Percentiles rank a stretch among this genome's conserved stretches.
These are phyloP conservation scores for Harmothoe impar DNA, from an alignment of 2,888 invertebrate species.

Conservation along the genomic window DNA sequence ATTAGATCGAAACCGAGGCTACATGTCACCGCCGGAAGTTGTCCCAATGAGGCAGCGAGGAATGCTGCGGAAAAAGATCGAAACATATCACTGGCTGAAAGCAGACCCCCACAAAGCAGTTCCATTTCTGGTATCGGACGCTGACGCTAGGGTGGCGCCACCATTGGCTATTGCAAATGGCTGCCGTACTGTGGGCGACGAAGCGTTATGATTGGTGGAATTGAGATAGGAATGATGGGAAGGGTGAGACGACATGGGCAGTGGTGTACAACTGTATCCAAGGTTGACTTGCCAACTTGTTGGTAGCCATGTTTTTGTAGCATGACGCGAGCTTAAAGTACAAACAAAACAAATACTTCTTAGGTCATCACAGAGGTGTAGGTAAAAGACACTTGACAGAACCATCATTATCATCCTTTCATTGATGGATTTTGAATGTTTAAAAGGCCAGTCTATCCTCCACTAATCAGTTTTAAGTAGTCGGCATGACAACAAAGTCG, in stretches of 20 bases:
- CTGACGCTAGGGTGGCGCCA: background rate
- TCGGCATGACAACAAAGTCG: too few relatives aligned
- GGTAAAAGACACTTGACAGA: too few relatives aligned
- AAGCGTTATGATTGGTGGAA: background rate
- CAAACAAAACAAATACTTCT: too few relatives aligned
- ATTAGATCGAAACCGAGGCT: constrained; percentile 5
- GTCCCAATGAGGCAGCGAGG: background rate
- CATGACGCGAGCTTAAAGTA: too few relatives aligned
- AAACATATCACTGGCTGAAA: background rate
- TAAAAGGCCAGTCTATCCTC: too few relatives aligned
- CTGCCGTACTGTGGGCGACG: background rate
- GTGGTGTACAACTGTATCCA: too few relatives aligned
- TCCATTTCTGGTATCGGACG: constrained; percentile 7
- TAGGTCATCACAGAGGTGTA: too few relatives aligned
- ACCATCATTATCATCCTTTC: too few relatives aligned
- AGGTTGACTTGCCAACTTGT: too few relatives aligned
- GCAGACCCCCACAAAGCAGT: background rate
- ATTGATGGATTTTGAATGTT: too few relatives aligned
- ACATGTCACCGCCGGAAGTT: background rate
- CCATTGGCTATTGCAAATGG: constrained; percentile 3
- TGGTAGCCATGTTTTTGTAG: too few relatives aligned
- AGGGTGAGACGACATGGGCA: background rate
- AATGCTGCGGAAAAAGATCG: constrained; percentile 15
- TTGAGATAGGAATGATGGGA: constrained; percentile 22
- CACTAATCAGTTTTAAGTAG: too few relatives aligned